Percentiles rank a stretch among this genome's conserved stretches.
These are phyloP conservation scores for Chelon labrosus DNA, from an alignment of 2,797 vertebrate genomes.

Conservation along the genomic window DNA sequence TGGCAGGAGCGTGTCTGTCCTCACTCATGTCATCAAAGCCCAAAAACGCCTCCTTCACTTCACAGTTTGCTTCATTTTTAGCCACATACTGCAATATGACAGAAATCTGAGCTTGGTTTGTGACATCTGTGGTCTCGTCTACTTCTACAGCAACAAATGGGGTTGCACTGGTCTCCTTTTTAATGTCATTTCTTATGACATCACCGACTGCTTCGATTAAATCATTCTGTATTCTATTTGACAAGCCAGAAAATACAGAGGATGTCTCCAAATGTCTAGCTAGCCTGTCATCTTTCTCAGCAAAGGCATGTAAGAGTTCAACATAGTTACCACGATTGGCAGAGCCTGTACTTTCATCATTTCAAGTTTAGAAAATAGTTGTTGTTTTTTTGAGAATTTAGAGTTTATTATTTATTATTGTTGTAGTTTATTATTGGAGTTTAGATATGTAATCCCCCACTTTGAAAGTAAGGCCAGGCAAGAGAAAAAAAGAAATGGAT, in stretches of 20 bases:
- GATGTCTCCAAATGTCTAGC: slow-evolving; percentile 10
- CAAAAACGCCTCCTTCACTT: slow-evolving; percentile 35
- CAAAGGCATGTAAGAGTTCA: not conserved
- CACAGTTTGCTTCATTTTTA: not conserved
- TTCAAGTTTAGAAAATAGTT: too few relatives aligned
- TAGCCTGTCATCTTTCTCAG: slow-evolving; percentile 23
- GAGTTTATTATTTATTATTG: too few relatives aligned
- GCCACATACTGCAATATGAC: slow-evolving; percentile 37
- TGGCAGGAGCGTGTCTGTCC: not conserved
- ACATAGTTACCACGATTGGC: too few relatives aligned
- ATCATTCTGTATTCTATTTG: slow-evolving; percentile 13
- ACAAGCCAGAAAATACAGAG: slow-evolving; percentile 18
- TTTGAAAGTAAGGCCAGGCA: not conserved
- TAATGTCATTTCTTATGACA: slow-evolving; percentile 15
- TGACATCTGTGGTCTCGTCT: not conserved
- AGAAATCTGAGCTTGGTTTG: slow-evolving; percentile 35
- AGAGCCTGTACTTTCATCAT: too few relatives aligned
- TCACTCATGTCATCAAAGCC: slow-evolving; percentile 35
- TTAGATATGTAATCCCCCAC: not conserved
- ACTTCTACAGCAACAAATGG: slow-evolving; percentile 30
- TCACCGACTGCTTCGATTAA: slow-evolving; percentile 13
- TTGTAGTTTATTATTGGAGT: not conserved
- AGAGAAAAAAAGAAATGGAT: not conserved
- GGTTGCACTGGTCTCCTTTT: slow-evolving; percentile 9
- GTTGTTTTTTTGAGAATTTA: too few relatives aligned